Percentiles rank a stretch among this genome's conserved stretches.
phyloP scores from a whole-genome alignment of 2,797 vertebrate genomes.

The Telmatherina bonti region DNA sequence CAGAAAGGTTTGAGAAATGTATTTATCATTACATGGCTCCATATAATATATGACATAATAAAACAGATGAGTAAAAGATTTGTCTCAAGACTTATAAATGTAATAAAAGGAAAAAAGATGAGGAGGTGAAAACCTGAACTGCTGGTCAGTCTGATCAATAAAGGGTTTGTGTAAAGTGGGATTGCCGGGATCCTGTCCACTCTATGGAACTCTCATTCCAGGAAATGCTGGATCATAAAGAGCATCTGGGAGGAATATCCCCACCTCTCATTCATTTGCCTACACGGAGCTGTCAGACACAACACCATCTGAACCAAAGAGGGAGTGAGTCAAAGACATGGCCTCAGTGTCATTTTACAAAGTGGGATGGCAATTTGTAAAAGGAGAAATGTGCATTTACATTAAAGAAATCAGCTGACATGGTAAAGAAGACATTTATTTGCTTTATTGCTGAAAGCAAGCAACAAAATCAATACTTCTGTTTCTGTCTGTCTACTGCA shows the following conservation, averaged over 20 bases:
- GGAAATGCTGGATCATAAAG: slow-evolving; percentile 44
- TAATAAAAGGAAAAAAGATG: background rate
- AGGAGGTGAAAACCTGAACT: slow-evolving; percentile 33
- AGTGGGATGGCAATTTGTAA: slow-evolving; percentile 15
- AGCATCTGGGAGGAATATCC: slow-evolving; percentile 22
- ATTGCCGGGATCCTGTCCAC: slow-evolving; percentile 23
- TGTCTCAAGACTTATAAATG: background rate
- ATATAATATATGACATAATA: no score
- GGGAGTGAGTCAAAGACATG: background rate
- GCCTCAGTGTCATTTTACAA: slow-evolving; percentile 37
- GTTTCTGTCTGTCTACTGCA: background rate
- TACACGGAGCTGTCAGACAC: slow-evolving; percentile 20
- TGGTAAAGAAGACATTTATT: background rate
- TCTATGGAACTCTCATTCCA: slow-evolving; percentile 35
- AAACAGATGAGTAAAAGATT: background rate
- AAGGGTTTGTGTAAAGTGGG: slow-evolving; percentile 36
- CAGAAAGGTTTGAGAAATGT: no score
- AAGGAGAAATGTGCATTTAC: background rate
- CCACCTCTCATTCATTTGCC: slow-evolving; percentile 10
- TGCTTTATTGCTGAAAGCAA: no score
- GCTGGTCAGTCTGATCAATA: slow-evolving; percentile 42
- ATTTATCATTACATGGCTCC: no score
- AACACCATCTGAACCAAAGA: slow-evolving; percentile 31
- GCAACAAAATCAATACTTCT: slow-evolving; percentile 2
- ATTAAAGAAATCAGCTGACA: background rate